Evolutionary conservation across 2,797 vertebrate species (phyloP).

Genomic region (Tympanoctomys barrerae): DNA sequence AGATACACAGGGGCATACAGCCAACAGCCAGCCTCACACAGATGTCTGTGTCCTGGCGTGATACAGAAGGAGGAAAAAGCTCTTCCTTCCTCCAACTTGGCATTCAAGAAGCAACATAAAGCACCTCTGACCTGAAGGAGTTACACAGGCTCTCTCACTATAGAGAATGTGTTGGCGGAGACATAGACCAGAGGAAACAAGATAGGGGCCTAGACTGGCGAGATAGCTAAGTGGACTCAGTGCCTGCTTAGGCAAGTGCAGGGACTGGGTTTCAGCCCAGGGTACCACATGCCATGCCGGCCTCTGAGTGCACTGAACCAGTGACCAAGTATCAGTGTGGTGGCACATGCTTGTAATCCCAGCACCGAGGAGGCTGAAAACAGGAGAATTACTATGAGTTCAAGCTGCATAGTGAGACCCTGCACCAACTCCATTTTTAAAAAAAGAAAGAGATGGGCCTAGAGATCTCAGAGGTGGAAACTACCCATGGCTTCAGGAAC

Average conservation of each 20-base stretch:
- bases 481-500: background rate
- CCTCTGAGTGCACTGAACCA: no score
- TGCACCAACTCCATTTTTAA: no score
- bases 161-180: background rate
- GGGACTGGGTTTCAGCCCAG: no score
- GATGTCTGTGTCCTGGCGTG: background rate
- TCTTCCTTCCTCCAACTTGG: background rate
- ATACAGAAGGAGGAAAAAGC: background rate
- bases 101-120: background rate
- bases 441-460: background rate
- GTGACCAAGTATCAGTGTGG: no score
- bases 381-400: no score
- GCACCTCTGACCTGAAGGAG: background rate
- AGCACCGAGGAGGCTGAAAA: no score
- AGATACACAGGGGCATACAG: background rate
- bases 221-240: no score
- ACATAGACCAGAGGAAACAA: background rate
- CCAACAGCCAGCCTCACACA: background rate
- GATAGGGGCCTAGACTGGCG: background rate
- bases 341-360: no score
- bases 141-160: background rate
- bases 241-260: no score
- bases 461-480: background rate
- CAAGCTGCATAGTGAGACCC: no score
- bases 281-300: no score